A percentile compares a stretch with the other conserved stretches of the same genome.
phyloP scores from a whole-genome alignment of 64 coral and sea anemone species.

The Hydrozoanthus tunicans region DNA sequence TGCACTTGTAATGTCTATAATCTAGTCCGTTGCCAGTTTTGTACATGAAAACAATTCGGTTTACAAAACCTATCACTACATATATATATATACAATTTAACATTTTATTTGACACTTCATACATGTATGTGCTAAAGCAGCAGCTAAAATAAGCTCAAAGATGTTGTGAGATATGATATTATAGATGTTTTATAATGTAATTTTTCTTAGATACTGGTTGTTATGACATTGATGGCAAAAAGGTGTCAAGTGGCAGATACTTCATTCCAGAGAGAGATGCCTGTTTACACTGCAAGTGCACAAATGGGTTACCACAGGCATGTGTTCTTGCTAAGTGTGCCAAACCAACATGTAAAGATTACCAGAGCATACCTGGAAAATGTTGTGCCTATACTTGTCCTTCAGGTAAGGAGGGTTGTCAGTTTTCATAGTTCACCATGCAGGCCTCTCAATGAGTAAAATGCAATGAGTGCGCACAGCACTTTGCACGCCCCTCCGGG shows the following conservation, averaged over 20 bases:
- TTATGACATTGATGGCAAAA: conserved; percentile 71
- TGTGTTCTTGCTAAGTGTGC: conserved; percentile 83
- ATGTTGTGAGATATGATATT: no score
- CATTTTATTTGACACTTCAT: no score
- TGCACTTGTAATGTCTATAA: no score
- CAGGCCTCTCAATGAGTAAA: no score
- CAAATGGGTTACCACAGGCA: conserved; percentile 56
- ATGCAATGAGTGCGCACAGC: no score
- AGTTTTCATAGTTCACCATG: no score
- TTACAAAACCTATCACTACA: no score
- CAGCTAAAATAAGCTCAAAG: no score
- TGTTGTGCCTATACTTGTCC: conserved; percentile 89
- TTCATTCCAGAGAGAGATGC: conserved; percentile 79
- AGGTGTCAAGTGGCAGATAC: conserved; percentile 61
- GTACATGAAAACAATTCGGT: no score
- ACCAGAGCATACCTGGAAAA: conserved; percentile 82
- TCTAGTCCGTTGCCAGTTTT: no score
- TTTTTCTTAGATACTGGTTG: conserved; percentile 62
- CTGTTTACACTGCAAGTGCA: conserved; percentile 87
- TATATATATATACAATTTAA: no score
- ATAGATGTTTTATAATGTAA: not conserved
- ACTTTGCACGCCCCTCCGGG: not conserved
- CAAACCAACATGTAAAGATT: conserved; percentile 81
- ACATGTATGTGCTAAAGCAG: no score
- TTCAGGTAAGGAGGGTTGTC: conserved; percentile 49